Conservation (phyloP, 2,888 invertebrate species). For the Ctena decussata region DNA sequence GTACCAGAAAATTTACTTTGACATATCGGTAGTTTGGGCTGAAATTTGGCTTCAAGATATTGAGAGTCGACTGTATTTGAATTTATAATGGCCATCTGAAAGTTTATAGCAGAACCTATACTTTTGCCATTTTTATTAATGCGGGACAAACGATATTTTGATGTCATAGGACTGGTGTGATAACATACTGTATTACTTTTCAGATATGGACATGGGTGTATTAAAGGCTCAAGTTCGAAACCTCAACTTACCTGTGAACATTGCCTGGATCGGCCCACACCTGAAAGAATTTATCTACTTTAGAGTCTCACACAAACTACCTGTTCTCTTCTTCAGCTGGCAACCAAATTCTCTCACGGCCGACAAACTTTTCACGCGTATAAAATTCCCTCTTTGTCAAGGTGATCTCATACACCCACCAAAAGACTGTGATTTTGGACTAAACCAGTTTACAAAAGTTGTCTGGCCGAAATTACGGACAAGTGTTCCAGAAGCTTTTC, state of each 20-base stretch:
- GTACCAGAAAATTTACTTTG: no score
- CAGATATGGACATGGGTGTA: conserved; percentile 81
- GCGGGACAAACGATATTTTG: no score
- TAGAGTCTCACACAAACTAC: conserved; percentile 83
- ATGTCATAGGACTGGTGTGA: no score
- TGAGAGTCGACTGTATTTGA: no score
- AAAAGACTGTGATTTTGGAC: conserved; percentile 90
- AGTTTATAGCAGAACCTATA: no score
- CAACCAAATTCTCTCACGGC: conserved; percentile 89
- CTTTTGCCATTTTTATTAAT: no score
- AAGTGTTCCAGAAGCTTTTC: conserved; percentile 87
- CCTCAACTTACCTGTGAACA: conserved; percentile 90
- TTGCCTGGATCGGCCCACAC: conserved; percentile 91
- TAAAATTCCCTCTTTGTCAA: conserved; percentile 90
- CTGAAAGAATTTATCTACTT: conserved; percentile 87
- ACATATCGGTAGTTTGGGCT: no score
- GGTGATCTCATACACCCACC: conserved; percentile 70
- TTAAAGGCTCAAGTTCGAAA: conserved; percentile 89
- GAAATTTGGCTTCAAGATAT: no score
- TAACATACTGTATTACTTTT: conserved; percentile 13
- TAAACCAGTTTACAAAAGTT: conserved; percentile 91
- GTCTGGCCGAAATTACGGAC: conserved; percentile 89
- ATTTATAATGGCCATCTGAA: no score
- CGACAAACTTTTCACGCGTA: conserved; percentile 88
- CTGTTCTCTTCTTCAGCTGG: conserved; percentile 90